Base-by-base conservation (phyloP, 2,888 invertebrate genomes). In the Campoplex capitator region DNA sequence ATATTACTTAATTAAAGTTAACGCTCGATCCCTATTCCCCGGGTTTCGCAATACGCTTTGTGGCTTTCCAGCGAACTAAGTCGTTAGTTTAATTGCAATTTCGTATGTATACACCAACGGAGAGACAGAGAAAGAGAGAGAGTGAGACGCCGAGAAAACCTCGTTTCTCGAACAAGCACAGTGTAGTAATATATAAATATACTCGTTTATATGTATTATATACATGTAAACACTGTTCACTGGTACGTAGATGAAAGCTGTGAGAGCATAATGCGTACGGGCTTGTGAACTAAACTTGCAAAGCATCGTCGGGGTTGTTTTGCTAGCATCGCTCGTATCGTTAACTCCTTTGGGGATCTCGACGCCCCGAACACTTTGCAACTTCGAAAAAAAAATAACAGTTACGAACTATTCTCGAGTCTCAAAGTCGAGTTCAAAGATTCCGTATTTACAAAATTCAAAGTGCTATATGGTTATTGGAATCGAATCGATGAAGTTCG, bases 1-100 rank as follows among this genome's bases (percentile, higher is more conserved):
- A 86, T 90, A 91, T 91, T 90, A 91, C 90, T 90, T 90, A 91
- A 91, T 92, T 91, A 90, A 88, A 89, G 88, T 91, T 89, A 89
- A 89, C 89, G 88, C 89, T 83, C 87, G 88, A 91, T 90, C 89
- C 88, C 84, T 84, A 82, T 89, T 89, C 86, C 89, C 85, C 75
- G 56, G 86, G 71, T 67, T 75, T 86, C 79, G 86, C 84, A 85
- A 81, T 87, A 86, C 89, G 88, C 85, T 89, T 89, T 90, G 89
- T 88, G 89, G 83, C 88, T 86, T 85, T 83, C 86, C 81, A 83
- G 68, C 86, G 84, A 89, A 90, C 88, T 85, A 85, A 89, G 89
- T 90, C 90, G 91, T 90, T 91, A 90, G 91, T 90, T 91, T 91
- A 91, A 89, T 89, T 90, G 91, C 91, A 90, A 89, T 90, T 90